These are phyloP conservation scores for Standfussiana lucernea DNA, from an alignment of 2,888 invertebrate species.

Conservation along the genomic window DNA sequence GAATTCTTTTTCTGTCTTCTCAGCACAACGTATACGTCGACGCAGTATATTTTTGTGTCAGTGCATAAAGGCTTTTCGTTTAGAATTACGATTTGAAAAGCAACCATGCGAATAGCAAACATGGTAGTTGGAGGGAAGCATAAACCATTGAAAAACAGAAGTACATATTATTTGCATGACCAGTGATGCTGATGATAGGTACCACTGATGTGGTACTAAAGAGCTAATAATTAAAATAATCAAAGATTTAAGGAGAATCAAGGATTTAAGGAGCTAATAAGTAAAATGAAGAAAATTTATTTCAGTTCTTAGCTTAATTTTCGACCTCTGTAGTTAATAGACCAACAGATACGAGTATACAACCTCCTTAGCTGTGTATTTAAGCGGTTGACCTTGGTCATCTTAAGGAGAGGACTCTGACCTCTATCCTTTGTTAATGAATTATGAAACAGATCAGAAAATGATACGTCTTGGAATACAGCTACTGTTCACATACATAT, in stretches of 20 bases:
- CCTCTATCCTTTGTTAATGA: constrained; percentile 63
- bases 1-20: not conserved
- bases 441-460: constrained; percentile 67
- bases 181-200: too few species aligned
- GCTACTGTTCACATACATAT: constrained; percentile 35
- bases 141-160: not conserved
- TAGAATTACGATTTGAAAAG: not conserved
- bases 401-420: constrained; percentile 29
- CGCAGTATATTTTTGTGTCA: not conserved
- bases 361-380: constrained; percentile 24
- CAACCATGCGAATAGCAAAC: not conserved
- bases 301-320: constrained; percentile 13
- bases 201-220: too few species aligned
- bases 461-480: constrained; percentile 48
- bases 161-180: too few species aligned
- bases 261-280: too few species aligned
- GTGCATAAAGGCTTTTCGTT: not conserved
- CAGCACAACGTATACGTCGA: not conserved
- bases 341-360: constrained; percentile 10
- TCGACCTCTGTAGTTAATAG: constrained; percentile 31
- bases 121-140: not conserved
- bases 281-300: constrained; percentile 23
- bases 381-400: constrained; percentile 28
- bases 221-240: too few species aligned
- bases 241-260: too few species aligned